Evolutionary conservation across 2,888 invertebrate genomes (phyloP), one percentile per base, ranked within the genome.

Genomic region (Diadegma fenestrale): DNA sequence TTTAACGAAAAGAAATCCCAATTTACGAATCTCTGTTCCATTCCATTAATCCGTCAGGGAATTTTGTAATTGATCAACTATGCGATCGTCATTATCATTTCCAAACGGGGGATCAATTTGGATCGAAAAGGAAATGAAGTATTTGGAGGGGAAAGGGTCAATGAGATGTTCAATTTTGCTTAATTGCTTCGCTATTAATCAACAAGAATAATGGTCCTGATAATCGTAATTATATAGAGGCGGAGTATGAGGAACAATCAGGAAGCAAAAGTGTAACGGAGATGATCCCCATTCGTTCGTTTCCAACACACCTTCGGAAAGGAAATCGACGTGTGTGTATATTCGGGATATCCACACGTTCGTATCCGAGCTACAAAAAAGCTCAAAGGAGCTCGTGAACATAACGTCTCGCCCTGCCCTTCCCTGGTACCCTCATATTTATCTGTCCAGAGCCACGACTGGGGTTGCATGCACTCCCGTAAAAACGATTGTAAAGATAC

Each of bases 401-500:
- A 63, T 81, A 61, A 61, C 48, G 22, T 12, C 6, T 30, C 58
- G 17, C 19, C 12, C 3, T 5, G 17, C 30, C 30, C 68, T 12
- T 54, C 33, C 33, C n/a, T 30, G 10, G 14, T 33, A 58, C 14
- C 58, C 12, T 61, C 22, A 30, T 58, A 17, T 66, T 14, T 43
- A 22, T 58, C 26, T 54, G 71, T n/a, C 19, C 37, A 33, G 12
- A 54, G 48, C 37, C 51, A 37, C 85, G 83, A 82, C 85, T 84
- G 66, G 78, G 84, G 89, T 91, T 90, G 91, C 91, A 91, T 92
- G 91, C 87, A 63, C 85, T 69, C 78, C 84, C 88, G 89, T 88
- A 90, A 91, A 92, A 91, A 92, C 89, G 85, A 81, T 86, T 86
- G 88, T 88, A 89, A 80, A 90, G 91, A 91, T 91, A 90, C 63